Evolutionary conservation across 2,113 vertebrate genomes (phyloP).

Genomic region (Dermatemys mawii): DNA sequence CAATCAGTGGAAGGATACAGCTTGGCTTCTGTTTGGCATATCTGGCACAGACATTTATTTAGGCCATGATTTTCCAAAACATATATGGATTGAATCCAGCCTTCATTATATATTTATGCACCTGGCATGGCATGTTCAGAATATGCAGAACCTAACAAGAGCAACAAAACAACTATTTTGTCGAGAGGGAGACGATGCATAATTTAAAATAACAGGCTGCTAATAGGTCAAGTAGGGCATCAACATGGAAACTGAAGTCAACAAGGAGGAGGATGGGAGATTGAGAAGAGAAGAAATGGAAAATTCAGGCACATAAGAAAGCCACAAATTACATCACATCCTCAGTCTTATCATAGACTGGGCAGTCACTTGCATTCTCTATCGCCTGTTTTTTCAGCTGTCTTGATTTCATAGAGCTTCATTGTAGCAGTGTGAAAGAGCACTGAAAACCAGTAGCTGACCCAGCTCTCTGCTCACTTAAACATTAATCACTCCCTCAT

Average conservation of each 20-base stretch:
- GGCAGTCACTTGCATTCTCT: background rate
- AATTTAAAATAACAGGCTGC: background rate
- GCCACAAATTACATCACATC: background rate
- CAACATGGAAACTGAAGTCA: background rate
- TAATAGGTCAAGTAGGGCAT: background rate
- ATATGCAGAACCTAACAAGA: background rate
- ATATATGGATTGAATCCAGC: background rate
- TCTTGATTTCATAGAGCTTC: background rate
- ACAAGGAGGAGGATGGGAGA: background rate
- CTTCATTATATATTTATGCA: background rate
- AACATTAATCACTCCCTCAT: too few relatives aligned
- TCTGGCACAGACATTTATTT: too few relatives aligned
- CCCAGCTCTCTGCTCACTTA: background rate
- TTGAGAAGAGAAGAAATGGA: background rate
- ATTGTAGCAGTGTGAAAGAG: background rate
- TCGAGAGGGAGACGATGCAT: background rate
- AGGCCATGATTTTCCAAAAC: too few relatives aligned
- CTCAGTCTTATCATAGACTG: background rate
- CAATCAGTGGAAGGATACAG: background rate
- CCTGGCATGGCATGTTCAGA: background rate
- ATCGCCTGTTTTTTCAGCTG: background rate
- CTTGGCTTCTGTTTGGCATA: background rate
- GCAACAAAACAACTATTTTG: background rate
- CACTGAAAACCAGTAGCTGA: background rate
- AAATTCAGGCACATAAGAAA: background rate